Evolutionary conservation across 1,140 invertebrate genomes (phyloP).

Genomic region (Pissodes strobi): DNA sequence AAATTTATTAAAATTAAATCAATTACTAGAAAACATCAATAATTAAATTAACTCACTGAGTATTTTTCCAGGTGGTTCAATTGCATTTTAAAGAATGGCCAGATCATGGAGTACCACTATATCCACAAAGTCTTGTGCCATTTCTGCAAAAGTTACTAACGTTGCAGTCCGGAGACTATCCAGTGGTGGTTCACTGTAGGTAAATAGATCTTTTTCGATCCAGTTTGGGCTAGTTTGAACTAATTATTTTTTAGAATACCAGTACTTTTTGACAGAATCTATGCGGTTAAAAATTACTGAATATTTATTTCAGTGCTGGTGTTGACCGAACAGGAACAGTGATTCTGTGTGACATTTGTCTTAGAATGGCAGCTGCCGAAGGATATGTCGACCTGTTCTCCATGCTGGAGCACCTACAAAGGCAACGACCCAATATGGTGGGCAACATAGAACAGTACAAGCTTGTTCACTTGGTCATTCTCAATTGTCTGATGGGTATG

Average conservation of each 20-base stretch:
- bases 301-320: too few relatives aligned
- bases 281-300: too few relatives aligned
- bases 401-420: slow-evolving; percentile 78
- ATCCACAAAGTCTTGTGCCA: slow-evolving; percentile 62
- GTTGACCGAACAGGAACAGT: slow-evolving; percentile 85
- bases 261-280: too few relatives aligned
- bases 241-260: too few relatives aligned
- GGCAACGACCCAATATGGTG: slow-evolving; percentile 85
- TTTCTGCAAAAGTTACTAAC: slow-evolving; percentile 63
- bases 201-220: too few relatives aligned
- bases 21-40: too few relatives aligned
- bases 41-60: too few relatives aligned
- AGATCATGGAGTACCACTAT: slow-evolving; percentile 65
- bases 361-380: slow-evolving; percentile 68
- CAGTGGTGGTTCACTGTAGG: slow-evolving; percentile 65
- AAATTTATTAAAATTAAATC: too few relatives aligned
- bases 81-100: slow-evolving; percentile 66
- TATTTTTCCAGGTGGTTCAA: slow-evolving; percentile 45
- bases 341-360: slow-evolving; percentile 77
- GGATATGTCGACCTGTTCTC: slow-evolving; percentile 80
- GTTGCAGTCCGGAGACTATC: slow-evolving; percentile 56
- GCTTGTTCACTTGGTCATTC: slow-evolving; percentile 49
- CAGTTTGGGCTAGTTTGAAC: too few relatives aligned
- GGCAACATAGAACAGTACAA: slow-evolving; percentile 53
- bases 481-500: slow-evolving; percentile 17